phyloP scores from a whole-genome alignment of 2,113 vertebrate species.

The Aptenodytes forsteri region DNA sequence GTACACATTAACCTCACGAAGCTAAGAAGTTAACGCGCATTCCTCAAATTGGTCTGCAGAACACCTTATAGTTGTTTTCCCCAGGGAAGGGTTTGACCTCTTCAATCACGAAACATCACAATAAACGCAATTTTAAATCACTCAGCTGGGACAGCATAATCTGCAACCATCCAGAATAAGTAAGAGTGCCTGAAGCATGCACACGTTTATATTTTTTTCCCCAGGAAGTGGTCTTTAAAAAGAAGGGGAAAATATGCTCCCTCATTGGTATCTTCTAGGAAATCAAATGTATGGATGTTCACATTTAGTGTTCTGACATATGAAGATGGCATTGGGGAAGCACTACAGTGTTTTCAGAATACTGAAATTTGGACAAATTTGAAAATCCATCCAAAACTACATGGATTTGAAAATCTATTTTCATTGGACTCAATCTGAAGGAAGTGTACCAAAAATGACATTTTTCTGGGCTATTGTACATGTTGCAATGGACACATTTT shows the following conservation, averaged over 20 bases:
- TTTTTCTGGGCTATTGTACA: not conserved
- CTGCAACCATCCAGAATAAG: not conserved
- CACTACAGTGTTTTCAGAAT: not conserved
- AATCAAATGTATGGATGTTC: not conserved
- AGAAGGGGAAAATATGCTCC: not conserved
- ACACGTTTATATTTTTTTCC: not conserved
- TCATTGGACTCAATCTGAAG: not conserved
- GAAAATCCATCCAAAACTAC: no score
- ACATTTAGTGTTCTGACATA: not conserved
- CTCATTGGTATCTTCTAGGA: not conserved
- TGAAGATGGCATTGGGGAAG: not conserved
- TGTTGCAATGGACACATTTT: not conserved
- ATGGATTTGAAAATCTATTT: not conserved
- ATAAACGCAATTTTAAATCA: slow-evolving; percentile 15
- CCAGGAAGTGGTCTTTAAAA: not conserved
- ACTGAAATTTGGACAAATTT: not conserved
- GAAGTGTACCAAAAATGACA: not conserved
- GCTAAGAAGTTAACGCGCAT: not conserved
- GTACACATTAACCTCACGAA: not conserved
- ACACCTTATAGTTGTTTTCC: not conserved
- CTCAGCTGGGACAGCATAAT: not conserved
- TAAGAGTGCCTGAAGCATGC: not conserved
- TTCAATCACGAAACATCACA: not conserved
- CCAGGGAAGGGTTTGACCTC: not conserved
- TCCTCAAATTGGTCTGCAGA: not conserved